Evolutionary conservation across 1,140 invertebrate genomes (phyloP), one percentile per base, ranked within the genome.

Genomic region (Drosophila kepulauana): DNA sequence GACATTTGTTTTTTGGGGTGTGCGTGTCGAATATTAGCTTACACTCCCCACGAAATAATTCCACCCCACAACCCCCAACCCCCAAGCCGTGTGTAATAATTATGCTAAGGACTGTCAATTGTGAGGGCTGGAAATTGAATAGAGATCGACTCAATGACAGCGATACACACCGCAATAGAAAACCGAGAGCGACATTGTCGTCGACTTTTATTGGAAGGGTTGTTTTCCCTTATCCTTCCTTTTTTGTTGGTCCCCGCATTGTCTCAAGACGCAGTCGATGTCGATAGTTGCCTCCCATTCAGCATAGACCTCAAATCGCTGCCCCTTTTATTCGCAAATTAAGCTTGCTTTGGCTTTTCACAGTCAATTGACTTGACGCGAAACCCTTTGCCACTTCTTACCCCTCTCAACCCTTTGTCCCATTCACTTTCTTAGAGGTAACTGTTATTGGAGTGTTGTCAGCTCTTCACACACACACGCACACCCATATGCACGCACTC

Each of bases 51-150:
- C 30, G 11, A 8, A 45, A 16, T 30, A 16, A 49, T 10, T 28
- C 30, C 8, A 71, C 52, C 66, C 10, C 48, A 28, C 28, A 59
- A 61, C 73, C 58, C 5, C 33, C 7, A 30, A 25, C 8, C 11
- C 0, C 16, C 78, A 74, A 89, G 75, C 85, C 78, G 56, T 87
- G 78, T 90, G 81, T 90, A 88, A 82, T 91, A 91, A 89, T 91
- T 89, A 89, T 91, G 85, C 87, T 91, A 89, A 91, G 87, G 87
- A 91, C 76, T 91, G 87, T 89, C 85, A 89, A 89, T 91, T 82
- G 79, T 66, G 43, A 58, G 82, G 76, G 73, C 76, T 68, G 76
- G 69, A 74, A 88, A 88, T 84, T 84, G 73, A 84, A 84, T 72
- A 66, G 76, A 63, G 61, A 52, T 64, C 51, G 51, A 54, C 28